phyloP scores from a whole-genome alignment of 2,888 invertebrate genomes.

The Athalia circularis region DNA sequence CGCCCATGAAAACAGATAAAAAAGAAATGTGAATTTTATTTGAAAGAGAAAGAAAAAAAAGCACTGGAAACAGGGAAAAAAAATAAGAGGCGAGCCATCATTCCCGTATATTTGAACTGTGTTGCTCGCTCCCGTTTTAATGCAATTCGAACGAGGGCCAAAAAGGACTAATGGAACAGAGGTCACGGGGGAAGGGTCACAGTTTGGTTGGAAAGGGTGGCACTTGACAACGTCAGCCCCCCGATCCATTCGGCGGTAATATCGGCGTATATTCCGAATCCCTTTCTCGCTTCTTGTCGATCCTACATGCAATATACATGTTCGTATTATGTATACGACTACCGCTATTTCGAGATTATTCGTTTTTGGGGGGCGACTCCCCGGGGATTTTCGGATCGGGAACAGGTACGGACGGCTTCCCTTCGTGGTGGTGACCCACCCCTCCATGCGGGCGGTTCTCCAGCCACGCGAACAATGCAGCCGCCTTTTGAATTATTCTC shows the following conservation, averaged over 20 bases:
- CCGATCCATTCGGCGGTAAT: constrained; percentile 6
- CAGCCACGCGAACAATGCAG: constrained; percentile 66
- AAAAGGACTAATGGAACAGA: constrained; percentile 42
- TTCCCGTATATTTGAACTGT: constrained; percentile 21
- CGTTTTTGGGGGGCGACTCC: constrained; percentile 1
- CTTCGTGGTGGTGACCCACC: constrained; percentile 23
- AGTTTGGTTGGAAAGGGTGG: constrained; percentile 5
- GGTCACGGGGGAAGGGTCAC: constrained; percentile 30
- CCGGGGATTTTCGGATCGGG: background rate
- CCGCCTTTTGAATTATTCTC: constrained; percentile 73
- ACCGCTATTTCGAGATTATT: constrained; percentile 37
- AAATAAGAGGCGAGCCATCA: background rate
- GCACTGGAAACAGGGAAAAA: background rate
- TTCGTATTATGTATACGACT: background rate
- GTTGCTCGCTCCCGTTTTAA: constrained; percentile 33
- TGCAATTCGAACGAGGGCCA: constrained; percentile 34
- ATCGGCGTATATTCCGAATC: background rate
- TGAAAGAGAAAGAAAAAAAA: background rate
- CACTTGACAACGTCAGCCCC: background rate
- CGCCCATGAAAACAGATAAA: background rate
- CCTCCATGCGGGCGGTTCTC: background rate
- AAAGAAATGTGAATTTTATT: background rate
- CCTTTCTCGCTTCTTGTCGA: background rate
- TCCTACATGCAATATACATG: background rate
- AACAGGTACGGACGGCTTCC: constrained; percentile 19